Base-by-base conservation (phyloP, 2,113 vertebrate genomes). In the Caranx ignobilis region DNA sequence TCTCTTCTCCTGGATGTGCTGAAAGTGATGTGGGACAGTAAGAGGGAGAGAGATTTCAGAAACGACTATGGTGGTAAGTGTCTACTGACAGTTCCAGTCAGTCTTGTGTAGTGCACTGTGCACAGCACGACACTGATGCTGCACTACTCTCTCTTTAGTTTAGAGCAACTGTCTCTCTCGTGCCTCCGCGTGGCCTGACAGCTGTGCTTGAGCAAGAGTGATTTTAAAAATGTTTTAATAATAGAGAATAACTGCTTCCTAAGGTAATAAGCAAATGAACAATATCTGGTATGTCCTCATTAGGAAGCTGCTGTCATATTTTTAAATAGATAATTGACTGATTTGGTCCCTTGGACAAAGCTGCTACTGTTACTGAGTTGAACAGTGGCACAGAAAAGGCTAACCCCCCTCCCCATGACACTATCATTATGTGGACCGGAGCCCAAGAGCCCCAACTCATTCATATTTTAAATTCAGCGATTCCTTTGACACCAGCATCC, bases 361-460 rank as follows among this genome's bases (percentile, higher is more conserved):
- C 45, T 47, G 6, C 41, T 50, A 5, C 21, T 71, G 15, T 39
- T 59, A 19, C 70, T 21, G 19, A 19, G 57, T 39, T 70, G 48
- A 65, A 67, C 48, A 60, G 6, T 3, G 57, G 39, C 41, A 54
- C 11, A 55, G 57, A 21, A 59, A 67, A 6, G 39, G 52, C 63
- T 64, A 78, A 67, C 19, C 6, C 62, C 43, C 45, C 19, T 4
- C 59, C 43, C 45, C n/a, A 45, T 77, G 88, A 72, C 71, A 69
- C 45, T 31, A 68, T 85, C 45, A 81, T 87, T 85, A 82, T 70
- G 37, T 57, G 76, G 45, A 59, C 74, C 11, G 3, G 8, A 71
- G 56, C 79, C 71, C 21, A 3, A 64, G 31, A 63, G 50, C 68
- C 76, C 15, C 43, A 31, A 18, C 75, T 81, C 70, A 37, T 75